Evolutionary conservation across 2,113 vertebrate species (phyloP), one percentile per base, ranked within the genome.

Genomic region (Syngnathoides biaculeatus): DNA sequence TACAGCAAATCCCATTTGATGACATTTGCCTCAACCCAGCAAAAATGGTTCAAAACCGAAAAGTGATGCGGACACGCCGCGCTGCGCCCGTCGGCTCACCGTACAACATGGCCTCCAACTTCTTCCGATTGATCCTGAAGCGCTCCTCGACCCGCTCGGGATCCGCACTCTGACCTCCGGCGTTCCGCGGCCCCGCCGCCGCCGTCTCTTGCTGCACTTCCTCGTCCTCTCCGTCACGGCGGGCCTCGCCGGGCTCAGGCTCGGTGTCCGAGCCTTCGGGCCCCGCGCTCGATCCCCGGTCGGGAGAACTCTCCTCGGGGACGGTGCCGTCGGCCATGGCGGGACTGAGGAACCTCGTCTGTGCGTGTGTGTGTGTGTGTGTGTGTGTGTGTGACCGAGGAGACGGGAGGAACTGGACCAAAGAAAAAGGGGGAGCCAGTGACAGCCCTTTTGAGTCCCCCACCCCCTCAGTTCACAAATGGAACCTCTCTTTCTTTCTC

Each of bases 121-220:
- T 93, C 86, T 92, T 93, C 81, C 92, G 86, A 86, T 93, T 91
- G 5, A 93, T 93, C 77, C 92, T 87, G 84, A 93, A 93, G 70
- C 92, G 88, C 78, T 93, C 92, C 71, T 93, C 92, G 77, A 91
- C 78, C 90, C 90, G 91, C 19, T 93, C 89, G 0, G 83, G 86
- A 80, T 92, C 89, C 38, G 65, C 47, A 64, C 70, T 71, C 52
- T 86, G 79, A 38, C 53, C 73, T 61, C 13, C 64, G 8, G 58
- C 52, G 2, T 62, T 58, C 63, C 85, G 87, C 43, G 74, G 69
- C 35, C 48, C 71, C 0, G 17, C 57, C 42, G 17, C 57, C 42
- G 15, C 65, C 39, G 47, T 75, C 74, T 72, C 57, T 69, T 87
- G 88, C n/a, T 88, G 86, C 4, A 87, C 87, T 4, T 90, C 88